Evolutionary conservation across 2,113 vertebrate genomes (phyloP).

Genomic region (Solea solea): DNA sequence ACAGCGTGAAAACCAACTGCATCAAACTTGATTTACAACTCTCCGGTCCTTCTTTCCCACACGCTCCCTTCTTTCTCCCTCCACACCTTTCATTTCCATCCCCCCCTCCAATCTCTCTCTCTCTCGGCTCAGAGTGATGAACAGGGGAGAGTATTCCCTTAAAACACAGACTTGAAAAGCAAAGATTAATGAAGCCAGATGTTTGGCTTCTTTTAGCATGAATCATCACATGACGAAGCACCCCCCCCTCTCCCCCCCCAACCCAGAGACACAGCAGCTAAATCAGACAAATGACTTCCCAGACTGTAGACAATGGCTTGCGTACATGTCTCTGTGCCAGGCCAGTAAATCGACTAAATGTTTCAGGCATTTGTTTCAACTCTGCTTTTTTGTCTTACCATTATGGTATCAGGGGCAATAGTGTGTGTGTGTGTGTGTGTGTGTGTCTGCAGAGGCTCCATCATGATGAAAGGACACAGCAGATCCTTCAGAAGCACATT

Average conservation of each 20-base stretch:
- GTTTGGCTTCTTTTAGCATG: constrained; percentile 67
- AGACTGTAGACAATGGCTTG: constrained; percentile 42
- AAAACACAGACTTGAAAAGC: constrained; percentile 66
- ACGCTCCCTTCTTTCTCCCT: background rate
- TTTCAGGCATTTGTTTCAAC: constrained; percentile 38
- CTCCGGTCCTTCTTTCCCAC: background rate
- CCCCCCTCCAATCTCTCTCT: constrained; percentile 26
- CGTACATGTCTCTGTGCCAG: constrained; percentile 21
- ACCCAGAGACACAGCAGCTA: constrained; percentile 37
- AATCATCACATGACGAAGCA: constrained; percentile 66
- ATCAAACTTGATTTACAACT: constrained; percentile 53
- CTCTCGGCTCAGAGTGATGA: constrained; percentile 5
- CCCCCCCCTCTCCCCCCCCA: background rate
- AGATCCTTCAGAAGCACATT: constrained; percentile 40
- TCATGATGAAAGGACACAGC: constrained; percentile 34
- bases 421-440: constrained; percentile 4
- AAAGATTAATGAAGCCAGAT: constrained; percentile 78
- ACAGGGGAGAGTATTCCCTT: constrained; percentile 51
- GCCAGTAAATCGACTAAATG: constrained; percentile 48
- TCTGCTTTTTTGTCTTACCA: constrained; percentile 44
- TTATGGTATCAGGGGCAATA: constrained; percentile 55
- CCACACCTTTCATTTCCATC: constrained; percentile 30
- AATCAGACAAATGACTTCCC: constrained; percentile 47
- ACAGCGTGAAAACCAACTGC: constrained; percentile 36
- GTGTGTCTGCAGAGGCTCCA: constrained; percentile 32